Conservation (phyloP, 2,797 vertebrate genomes). For the Tenualosa thibaudeaui region DNA sequence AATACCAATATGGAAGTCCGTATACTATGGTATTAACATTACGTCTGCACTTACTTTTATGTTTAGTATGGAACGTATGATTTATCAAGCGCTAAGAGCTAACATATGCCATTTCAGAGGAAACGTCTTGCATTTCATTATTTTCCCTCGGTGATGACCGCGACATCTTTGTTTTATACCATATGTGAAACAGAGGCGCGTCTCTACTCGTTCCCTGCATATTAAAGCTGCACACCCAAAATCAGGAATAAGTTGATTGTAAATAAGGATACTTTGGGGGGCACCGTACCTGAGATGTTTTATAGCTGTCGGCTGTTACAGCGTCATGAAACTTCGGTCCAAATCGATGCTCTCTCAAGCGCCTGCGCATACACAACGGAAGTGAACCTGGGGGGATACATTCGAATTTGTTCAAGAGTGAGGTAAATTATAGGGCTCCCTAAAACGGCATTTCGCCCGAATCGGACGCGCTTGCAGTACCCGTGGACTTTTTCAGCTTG, state of each 20-base stretch:
- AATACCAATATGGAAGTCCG: slow-evolving; percentile 11
- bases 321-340: slow-evolving; percentile 62
- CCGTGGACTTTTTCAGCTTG: no score
- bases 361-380: slow-evolving; percentile 68
- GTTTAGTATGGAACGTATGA: not conserved
- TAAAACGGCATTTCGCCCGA: no score
- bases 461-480: no score
- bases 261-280: slow-evolving; percentile 45
- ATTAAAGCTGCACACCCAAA: not conserved
- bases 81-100: not conserved
- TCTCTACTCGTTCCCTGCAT: not conserved
- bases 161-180: not conserved
- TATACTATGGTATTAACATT: not conserved
- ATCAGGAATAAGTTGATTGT: slow-evolving; percentile 40
- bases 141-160: not conserved
- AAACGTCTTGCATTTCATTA: not conserved
- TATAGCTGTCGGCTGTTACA: slow-evolving; percentile 56
- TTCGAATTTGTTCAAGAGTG: slow-evolving; percentile 14
- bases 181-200: not conserved
- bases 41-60: not conserved
- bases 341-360: slow-evolving; percentile 52
- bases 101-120: not conserved
- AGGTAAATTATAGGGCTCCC: not conserved
- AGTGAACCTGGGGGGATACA: slow-evolving; percentile 43
- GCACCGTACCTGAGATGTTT: slow-evolving; percentile 70